Conservation (phyloP, 1,140 invertebrate genomes). For the Ceratina japonica region DNA sequence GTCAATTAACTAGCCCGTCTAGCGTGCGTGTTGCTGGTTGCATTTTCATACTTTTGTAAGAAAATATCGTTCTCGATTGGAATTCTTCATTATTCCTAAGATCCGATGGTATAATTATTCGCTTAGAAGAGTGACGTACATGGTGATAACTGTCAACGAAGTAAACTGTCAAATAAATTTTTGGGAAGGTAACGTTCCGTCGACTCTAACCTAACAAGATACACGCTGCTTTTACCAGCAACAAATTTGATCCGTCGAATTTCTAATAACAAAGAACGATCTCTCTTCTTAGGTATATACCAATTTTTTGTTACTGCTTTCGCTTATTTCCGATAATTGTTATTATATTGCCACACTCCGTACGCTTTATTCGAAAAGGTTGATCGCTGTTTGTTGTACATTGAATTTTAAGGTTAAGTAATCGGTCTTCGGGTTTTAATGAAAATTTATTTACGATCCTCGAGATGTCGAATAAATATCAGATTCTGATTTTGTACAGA, state of each 20-base stretch:
- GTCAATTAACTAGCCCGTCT: slow-evolving; percentile 32
- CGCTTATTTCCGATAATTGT: background rate
- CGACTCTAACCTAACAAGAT: slow-evolving; percentile 37
- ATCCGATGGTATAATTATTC: background rate
- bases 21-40: slow-evolving; percentile 42
- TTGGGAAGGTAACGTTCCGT: slow-evolving; percentile 17
- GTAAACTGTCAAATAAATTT: slow-evolving; percentile 36
- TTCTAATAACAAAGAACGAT: background rate
- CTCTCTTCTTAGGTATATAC: background rate
- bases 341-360: too few relatives aligned
- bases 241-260: background rate
- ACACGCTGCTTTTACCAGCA: slow-evolving; percentile 8
- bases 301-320: background rate
- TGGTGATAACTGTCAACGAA: background rate
- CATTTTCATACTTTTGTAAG: slow-evolving; percentile 44
- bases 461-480: background rate
- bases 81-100: slow-evolving; percentile 2
- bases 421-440: slow-evolving; percentile 9
- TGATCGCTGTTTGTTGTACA: slow-evolving; percentile 36
- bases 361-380: background rate
- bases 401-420: slow-evolving; percentile 40
- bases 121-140: background rate
- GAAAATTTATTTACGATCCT: background rate
- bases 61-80: slow-evolving; percentile 37
- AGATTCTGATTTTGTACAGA: background rate